A percentile compares a stretch with the other conserved stretches of the same genome.
phyloP scores from a whole-genome alignment of 2,797 vertebrate species.

The Nothura maculosa region DNA sequence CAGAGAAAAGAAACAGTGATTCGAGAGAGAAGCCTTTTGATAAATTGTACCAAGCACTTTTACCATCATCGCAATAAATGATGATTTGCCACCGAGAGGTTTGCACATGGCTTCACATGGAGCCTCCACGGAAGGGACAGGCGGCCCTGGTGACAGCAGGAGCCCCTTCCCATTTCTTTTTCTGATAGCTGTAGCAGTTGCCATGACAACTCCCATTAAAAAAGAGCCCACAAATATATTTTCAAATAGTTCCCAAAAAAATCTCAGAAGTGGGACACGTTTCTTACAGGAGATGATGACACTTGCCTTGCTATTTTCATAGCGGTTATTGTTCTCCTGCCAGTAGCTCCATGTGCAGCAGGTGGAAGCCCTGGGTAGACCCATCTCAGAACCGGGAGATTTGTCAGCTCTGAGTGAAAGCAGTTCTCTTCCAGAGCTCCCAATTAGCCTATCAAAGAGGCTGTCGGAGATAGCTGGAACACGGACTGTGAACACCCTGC shows the following conservation, averaged over 20 bases:
- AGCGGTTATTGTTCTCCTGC: slow-evolving; percentile 23
- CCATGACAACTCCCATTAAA: slow-evolving; percentile 19
- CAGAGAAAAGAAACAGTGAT: slow-evolving; percentile 41
- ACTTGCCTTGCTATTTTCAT: neutral
- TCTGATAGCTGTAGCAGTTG: neutral
- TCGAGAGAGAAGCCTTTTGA: neutral
- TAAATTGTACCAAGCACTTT: neutral
- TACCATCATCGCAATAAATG: neutral
- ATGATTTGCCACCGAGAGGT: neutral
- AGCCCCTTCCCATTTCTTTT: neutral
- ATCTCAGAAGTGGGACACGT: neutral
- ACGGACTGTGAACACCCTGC: fast-evolving
- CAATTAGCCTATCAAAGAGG: neutral
- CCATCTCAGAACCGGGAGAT: fast-evolving
- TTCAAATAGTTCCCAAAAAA: slow-evolving; percentile 40
- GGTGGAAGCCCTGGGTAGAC: neutral
- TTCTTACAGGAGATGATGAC: neutral
- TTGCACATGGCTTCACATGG: neutral
- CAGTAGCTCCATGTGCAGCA: fast-evolving
- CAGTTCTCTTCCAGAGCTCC: neutral
- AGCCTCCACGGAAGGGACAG: slow-evolving; percentile 27
- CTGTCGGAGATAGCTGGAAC: fast-evolving
- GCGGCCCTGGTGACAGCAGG: neutral
- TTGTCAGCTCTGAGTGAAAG: neutral
- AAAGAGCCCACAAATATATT: slow-evolving; percentile 6